Conservation (phyloP, 1,140 invertebrate species). For the Lerema accius region DNA sequence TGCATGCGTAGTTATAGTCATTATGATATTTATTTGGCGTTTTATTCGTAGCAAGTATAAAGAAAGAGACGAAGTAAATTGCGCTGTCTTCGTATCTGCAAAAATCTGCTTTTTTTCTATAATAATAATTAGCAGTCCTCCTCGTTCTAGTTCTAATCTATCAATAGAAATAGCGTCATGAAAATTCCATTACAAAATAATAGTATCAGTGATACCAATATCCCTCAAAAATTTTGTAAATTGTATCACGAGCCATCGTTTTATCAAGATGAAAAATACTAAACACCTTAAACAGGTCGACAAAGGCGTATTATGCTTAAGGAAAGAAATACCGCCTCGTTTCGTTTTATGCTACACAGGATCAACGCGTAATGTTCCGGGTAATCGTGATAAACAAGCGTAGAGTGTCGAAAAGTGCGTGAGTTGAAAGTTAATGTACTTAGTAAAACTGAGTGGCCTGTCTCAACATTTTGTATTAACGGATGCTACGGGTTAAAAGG, state of each 20-base stretch:
- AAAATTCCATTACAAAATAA: too few relatives aligned
- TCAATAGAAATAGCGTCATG: too few relatives aligned
- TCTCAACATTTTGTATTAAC: not conserved
- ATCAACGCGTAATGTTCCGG: slow-evolving; percentile 11
- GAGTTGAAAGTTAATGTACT: slow-evolving; percentile 5
- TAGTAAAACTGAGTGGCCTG: slow-evolving; percentile 1
- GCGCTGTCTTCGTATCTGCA: too few relatives aligned
- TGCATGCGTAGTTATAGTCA: too few relatives aligned
- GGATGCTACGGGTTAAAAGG: not conserved
- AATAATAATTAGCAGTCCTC: too few relatives aligned
- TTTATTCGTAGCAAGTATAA: too few relatives aligned
- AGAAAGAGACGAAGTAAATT: too few relatives aligned
- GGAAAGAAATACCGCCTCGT: slow-evolving; percentile 11
- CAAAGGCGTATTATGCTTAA: slow-evolving; percentile 9
- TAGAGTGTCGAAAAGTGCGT: slow-evolving; percentile 4
- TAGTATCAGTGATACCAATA: not conserved
- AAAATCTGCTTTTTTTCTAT: too few relatives aligned
- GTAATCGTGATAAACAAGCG: slow-evolving; percentile 23
- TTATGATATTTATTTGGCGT: too few relatives aligned
- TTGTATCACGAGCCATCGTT: not conserved
- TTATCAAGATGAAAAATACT: not conserved
- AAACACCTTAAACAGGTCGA: not conserved
- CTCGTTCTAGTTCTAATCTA: too few relatives aligned
- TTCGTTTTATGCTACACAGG: slow-evolving; percentile 14
- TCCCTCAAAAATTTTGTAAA: not conserved